phyloP scores from a whole-genome alignment of 2,888 invertebrate genomes.

The Agrotis ipsilon region DNA sequence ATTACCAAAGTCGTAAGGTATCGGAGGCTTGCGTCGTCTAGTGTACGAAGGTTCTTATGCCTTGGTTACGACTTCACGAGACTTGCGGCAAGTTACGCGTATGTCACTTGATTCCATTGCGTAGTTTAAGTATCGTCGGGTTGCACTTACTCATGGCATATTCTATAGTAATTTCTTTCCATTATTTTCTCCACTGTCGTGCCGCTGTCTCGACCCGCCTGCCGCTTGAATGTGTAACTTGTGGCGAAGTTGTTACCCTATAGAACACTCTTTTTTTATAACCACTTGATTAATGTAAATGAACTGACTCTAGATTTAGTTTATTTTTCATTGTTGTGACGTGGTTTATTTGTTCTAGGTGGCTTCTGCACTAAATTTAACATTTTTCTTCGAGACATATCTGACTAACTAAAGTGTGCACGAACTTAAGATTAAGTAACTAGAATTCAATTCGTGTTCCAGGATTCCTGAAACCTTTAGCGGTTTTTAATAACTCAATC shows the following conservation, averaged over 20 bases:
- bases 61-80: neutral
- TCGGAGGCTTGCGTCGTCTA: too few relatives aligned
- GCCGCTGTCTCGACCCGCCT: neutral
- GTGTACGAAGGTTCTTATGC: too few relatives aligned
- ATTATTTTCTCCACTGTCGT: neutral
- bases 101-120: neutral
- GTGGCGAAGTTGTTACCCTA: neutral
- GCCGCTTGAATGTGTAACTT: neutral
- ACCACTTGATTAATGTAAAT: constrained; percentile 27
- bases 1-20: too few relatives aligned
- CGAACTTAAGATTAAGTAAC: neutral
- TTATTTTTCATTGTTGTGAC: constrained; percentile 14
- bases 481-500: neutral
- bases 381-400: too few relatives aligned
- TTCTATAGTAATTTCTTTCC: neutral
- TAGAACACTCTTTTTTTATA: constrained; percentile 33
- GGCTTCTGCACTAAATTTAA: neutral
- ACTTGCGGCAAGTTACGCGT: too few relatives aligned
- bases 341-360: neutral
- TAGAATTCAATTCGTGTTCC: neutral
- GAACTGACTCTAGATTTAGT: constrained; percentile 1
- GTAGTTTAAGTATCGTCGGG: neutral
- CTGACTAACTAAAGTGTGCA: too few relatives aligned
- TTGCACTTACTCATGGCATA: too few relatives aligned
- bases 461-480: too few relatives aligned